Base-by-base conservation (phyloP, 1,140 invertebrate species). In the Zaprionus taronus region DNA sequence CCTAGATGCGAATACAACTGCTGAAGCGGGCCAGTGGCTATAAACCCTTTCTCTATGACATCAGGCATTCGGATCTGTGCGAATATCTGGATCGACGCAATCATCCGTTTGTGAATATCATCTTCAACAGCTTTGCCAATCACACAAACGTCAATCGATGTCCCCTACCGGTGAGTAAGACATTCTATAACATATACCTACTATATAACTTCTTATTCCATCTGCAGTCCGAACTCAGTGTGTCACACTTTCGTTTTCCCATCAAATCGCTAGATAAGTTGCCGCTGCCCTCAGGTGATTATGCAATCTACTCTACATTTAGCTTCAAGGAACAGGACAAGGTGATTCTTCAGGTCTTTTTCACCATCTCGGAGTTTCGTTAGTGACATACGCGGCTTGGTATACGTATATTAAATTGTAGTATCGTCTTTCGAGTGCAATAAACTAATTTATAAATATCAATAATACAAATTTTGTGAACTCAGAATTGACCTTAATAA, bases 71-170 rank as follows among this genome's bases (percentile, higher is more conserved):
- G 15, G 73, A 91, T 74, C 24, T 89, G 12, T 91, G 87, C 44
- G 79, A 84, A 28, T 91, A 91, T 71, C 51, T 91, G 68, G 83
- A 91, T 22, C 84, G 83, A 11, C 79, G 83, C 14, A 91, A 91
- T 62, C 83, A 91, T 80, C 87, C 87, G 1, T 91, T 91, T 63
- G 55, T 91, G 4, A 91, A 91, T 26, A 91, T 91, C 2, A 71
- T 91, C 7, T 69, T 91, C 20, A 82, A 82, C 24, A 81, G 81
- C 31, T 89, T 91, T 12, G 70, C 65, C 11, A 91, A 91, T 71
- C 69, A 72, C 12, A 80, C 79, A 7, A 83, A 79, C 51, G 47
- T 89, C 1, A 74, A 79, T 22, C 77, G 73, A 15, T 91, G 87
- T 20, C 87, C 87, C 0, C 51, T 91, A 12, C 79, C 72, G 11